Evolutionary conservation across 30 jellyfish, hydroid and myxozoan species (phyloP), one percentile per base, ranked within the genome.

Genomic region (Nemopilema nomurai): DNA sequence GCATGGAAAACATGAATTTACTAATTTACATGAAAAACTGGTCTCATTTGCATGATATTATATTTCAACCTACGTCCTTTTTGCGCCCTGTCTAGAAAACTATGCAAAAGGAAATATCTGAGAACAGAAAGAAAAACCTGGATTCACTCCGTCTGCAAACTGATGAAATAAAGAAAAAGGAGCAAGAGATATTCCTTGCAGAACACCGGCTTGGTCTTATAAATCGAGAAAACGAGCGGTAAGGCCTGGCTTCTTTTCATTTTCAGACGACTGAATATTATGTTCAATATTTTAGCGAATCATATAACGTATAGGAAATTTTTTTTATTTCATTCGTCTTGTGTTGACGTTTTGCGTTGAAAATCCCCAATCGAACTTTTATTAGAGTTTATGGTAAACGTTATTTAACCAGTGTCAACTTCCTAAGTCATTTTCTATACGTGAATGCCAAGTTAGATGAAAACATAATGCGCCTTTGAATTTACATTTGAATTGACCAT

Each of bases 151-250:
- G 72, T n/a, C 79, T 16, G 24, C 91, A 88, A 81, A 75, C 96
- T 18, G 84, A 74, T 57, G 92, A 83, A 32, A 53, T 88, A 76
- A 81, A 88, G 62, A 62, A 51, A 22, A 79, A 74, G 31, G 96
- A 88, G 67, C 82, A 74, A 28, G 90, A 71, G 41, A 79, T 88
- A 30, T 80, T 73, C 63, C 64, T 73, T 27, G 81, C 85, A 50
- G 84, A 79, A 33, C 87, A 78, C 8, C 76, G 93, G 50, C 72
- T 84, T 22, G 68, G 29, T 64, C 62, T 84, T 27, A 70, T 84
- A 9, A 73, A 84, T 25, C 71, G 50, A 74, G 93, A 84, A 84
- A 84, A 84, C 29, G 68, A 21, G 16, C 68, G 69, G 91, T 79
- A 32, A 8, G 64, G 3, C 9, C 31, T 69, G 52, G 52, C 49